Evolutionary conservation across 2,888 invertebrate species (phyloP), one percentile per base, ranked within the genome.

Genomic region (Poecilus cupreus): DNA sequence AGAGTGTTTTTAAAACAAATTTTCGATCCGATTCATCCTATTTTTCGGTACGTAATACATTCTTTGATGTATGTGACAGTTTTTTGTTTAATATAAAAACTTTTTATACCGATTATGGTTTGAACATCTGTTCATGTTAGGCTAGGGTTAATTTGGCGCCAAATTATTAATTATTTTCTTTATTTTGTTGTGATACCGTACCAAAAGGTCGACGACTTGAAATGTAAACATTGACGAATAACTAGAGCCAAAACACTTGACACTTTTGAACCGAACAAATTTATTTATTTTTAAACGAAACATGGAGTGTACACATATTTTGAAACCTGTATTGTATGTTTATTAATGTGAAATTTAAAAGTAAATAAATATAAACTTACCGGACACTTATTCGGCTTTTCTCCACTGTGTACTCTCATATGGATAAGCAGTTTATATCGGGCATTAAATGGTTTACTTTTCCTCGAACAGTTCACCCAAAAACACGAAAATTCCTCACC

Each of bases 331-430:
- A 10, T 16, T 16, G n/a, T 10, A 49, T 2, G 16, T 0, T 16
- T 16, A 49, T 49, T 49, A 49, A 2, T 49, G 6, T n/a, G 3
- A n/a, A 43, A 10, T 43, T 43, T 39, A 2, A 3, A n/a, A n/a
- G n/a, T 39, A 39, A 3, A 39, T 2, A 1, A 2, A 5, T n/a
- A 54, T 2, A 3, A 16, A 94, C 96, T 95, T 91, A 99, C 98
- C 89, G 96, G 96, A 89, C 99, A 99, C 89, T 96, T 95, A 89
- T 99, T 98, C 0, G 99, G 99, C 88, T 99, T 99, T 87, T 99
- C 98, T 3, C 99, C 98, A 18, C 98, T 98, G 89, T 99, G 99
- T 0, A 98, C 96, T 13, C 99, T 90, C 97, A 99, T 98, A 88
- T 98, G 98, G 75, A 96, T 99, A 49, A 98, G 93, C 54, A 99